Percentiles rank a stretch among this genome's conserved stretches.
Evolutionary conservation across 2,888 invertebrate genomes (phyloP).

Genomic region (Cremastobaeus sp.): DNA sequence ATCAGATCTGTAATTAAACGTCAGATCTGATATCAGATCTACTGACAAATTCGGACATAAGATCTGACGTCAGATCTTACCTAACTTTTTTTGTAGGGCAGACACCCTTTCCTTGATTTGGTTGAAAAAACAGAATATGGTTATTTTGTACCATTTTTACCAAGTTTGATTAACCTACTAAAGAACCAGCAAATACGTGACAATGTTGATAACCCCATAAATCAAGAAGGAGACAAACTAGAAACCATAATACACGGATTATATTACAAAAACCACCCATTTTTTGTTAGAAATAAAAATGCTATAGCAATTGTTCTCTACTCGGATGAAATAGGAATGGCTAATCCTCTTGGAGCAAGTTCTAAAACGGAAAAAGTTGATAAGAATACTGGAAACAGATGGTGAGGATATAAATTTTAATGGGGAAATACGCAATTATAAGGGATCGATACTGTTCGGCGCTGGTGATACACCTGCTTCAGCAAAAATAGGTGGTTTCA

Average conservation of each 20-base stretch:
- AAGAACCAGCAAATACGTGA: not conserved
- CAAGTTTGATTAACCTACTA: conserved; percentile 1
- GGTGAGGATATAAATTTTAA: not conserved
- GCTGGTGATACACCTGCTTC: conserved; percentile 3
- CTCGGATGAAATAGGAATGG: conserved; percentile 4
- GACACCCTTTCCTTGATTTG: not conserved
- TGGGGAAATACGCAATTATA: not conserved
- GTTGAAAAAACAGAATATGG: not conserved
- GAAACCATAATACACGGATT: not conserved
- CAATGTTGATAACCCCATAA: conserved; percentile 1
- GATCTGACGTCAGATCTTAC: too few species aligned
- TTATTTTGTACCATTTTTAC: not conserved
- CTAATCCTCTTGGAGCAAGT: conserved; percentile 9
- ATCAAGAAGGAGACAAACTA: not conserved
- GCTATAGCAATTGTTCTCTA: conserved; percentile 6
- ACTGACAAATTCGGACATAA: too few species aligned
- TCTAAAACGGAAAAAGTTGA: not conserved
- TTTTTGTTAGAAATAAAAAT: conserved; percentile 1
- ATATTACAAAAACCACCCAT: not conserved
- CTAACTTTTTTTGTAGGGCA: too few species aligned
- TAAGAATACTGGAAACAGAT: not conserved
- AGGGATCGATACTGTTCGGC: not conserved
- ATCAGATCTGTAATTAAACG: too few species aligned
- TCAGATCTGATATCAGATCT: too few species aligned
- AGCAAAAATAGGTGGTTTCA: not conserved